Conservation (phyloP, 37 sponge, comb jelly and placozoan species). For the Mnemiopsis leidyi region DNA sequence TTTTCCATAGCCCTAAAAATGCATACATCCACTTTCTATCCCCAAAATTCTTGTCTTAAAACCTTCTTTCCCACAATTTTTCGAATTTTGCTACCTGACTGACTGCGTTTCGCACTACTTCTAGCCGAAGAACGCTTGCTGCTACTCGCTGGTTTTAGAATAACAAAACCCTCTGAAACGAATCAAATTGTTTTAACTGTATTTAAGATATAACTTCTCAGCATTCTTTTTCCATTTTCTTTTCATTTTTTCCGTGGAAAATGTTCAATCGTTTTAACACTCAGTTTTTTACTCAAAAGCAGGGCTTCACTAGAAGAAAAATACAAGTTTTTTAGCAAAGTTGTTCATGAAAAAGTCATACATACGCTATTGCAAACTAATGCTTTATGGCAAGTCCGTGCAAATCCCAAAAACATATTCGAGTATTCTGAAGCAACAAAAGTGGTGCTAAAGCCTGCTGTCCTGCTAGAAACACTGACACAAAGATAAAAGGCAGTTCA, state of each 20-base stretch:
- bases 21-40: too few relatives aligned
- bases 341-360: not conserved
- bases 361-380: not conserved
- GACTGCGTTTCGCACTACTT: not conserved
- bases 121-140: constrained; percentile 18
- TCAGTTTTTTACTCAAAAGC: not conserved
- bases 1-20: too few relatives aligned
- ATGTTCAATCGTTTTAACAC: not conserved
- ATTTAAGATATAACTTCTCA: too few relatives aligned
- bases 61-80: not conserved
- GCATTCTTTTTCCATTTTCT: too few relatives aligned
- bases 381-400: not conserved
- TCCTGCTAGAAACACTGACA: not conserved
- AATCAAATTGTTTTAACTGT: not conserved
- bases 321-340: not conserved
- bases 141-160: constrained; percentile 33
- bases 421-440: not conserved
- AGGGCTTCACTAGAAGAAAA: constrained; percentile 40
- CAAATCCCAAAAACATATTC: not conserved
- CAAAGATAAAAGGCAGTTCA: not conserved
- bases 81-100: constrained; percentile 20
- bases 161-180: constrained; percentile 53
- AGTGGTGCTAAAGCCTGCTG: not conserved
- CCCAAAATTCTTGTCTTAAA: not conserved
- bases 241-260: too few relatives aligned